Evolutionary conservation across 1,140 invertebrate genomes (phyloP).

Genomic region (Heliothis subflexa): DNA sequence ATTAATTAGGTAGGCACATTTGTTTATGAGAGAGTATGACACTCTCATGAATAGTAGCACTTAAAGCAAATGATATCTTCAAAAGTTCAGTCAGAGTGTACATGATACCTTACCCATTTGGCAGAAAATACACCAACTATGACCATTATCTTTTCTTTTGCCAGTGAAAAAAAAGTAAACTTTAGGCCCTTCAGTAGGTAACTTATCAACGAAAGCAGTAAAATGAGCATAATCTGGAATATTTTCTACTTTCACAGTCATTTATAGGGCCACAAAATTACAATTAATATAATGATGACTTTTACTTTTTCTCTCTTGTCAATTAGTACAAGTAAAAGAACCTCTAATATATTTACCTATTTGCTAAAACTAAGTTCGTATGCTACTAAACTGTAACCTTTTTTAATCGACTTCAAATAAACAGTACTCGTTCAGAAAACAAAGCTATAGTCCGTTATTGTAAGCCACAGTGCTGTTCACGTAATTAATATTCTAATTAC

Average conservation of each 20-base stretch:
- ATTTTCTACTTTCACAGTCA: conserved; percentile 56
- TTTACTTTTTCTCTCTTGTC: not conserved
- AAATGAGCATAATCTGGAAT: conserved; percentile 72
- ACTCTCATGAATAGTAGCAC: not conserved
- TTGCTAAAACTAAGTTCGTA: too few species aligned
- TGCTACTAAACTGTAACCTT: too few species aligned
- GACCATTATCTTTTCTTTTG: conserved; percentile 75
- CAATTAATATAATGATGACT: not conserved
- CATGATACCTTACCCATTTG: conserved; percentile 65
- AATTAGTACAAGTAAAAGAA: too few species aligned
- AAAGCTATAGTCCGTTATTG: not conserved
- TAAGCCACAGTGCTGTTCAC: not conserved
- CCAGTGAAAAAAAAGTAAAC: conserved; percentile 74
- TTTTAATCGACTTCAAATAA: too few species aligned
- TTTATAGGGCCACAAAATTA: conserved; percentile 14
- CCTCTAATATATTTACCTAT: too few species aligned
- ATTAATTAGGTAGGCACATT: too few species aligned
- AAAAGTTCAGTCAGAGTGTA: too few species aligned
- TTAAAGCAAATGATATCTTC: too few species aligned
- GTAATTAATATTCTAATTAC: not conserved
- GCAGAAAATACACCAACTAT: conserved; percentile 80
- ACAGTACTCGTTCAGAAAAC: too few species aligned
- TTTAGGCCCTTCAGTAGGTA: conserved; percentile 56
- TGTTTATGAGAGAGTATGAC: not conserved
- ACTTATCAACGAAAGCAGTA: conserved; percentile 58